phyloP scores from a whole-genome alignment of 2,888 invertebrate species.

The Drosophila neonasuta region DNA sequence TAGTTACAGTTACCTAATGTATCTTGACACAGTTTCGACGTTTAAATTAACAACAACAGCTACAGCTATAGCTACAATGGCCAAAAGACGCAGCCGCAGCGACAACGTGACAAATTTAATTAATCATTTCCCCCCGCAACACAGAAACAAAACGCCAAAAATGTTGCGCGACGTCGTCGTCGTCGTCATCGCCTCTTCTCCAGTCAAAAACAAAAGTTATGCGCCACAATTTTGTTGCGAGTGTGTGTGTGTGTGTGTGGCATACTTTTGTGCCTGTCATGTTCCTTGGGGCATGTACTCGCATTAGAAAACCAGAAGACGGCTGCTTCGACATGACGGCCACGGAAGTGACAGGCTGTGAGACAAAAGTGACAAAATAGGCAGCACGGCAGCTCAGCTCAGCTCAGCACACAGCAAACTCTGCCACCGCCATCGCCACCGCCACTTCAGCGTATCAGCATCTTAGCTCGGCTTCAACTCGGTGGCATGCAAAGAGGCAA shows the following conservation, averaged over 20 bases:
- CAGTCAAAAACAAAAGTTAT: constrained; percentile 46
- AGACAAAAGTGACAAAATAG: constrained; percentile 61
- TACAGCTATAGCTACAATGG: constrained; percentile 25
- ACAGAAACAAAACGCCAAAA: constrained; percentile 59
- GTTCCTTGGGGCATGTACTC: constrained; percentile 35
- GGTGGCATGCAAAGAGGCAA: constrained; percentile 46
- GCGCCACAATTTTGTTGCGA: constrained; percentile 20
- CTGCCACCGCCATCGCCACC: neutral
- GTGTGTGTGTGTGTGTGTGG: constrained; percentile 9
- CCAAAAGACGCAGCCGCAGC: constrained; percentile 48
- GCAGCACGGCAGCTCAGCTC: constrained; percentile 27
- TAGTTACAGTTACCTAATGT: constrained; percentile 54
- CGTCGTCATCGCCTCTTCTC: neutral
- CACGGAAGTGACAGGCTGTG: constrained; percentile 57
- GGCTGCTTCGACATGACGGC: constrained; percentile 65
- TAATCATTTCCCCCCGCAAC: constrained; percentile 60
- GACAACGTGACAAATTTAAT: constrained; percentile 74
- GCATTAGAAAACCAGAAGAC: constrained; percentile 53
- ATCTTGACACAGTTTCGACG: constrained; percentile 69
- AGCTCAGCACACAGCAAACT: neutral
- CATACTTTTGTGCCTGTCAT: constrained; percentile 50
- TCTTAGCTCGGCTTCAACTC: constrained; percentile 1
- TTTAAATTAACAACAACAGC: constrained; percentile 66
- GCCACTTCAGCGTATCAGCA: neutral
- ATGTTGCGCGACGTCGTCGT: constrained; percentile 50